These are phyloP conservation scores for Solenopsis invicta DNA, from an alignment of 1,140 invertebrate genomes.

Conservation along the genomic window DNA sequence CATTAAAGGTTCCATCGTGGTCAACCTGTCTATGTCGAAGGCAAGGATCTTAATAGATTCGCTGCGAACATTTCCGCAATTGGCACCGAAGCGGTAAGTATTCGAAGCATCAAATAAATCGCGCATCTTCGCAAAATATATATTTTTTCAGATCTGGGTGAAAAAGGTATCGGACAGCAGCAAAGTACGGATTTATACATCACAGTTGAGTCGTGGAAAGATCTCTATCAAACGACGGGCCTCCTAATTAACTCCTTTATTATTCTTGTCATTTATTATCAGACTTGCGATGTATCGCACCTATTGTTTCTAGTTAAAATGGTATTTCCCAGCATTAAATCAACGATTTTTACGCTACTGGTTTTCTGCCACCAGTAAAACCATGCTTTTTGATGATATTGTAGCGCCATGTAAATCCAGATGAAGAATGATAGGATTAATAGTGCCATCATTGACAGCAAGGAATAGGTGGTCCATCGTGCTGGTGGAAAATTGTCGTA, in stretches of 20 bases:
- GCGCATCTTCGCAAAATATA: constrained; percentile 28
- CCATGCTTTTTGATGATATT: constrained; percentile 86
- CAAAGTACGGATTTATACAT: constrained; percentile 94
- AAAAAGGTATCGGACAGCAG: constrained; percentile 93
- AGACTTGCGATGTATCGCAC: constrained; percentile 62
- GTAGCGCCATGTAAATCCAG: constrained; percentile 86
- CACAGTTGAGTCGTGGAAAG: constrained; percentile 95
- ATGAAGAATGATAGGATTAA: constrained; percentile 86
- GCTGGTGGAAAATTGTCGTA: constrained; percentile 85
- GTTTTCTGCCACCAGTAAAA: constrained; percentile 88
- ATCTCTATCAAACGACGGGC: constrained; percentile 95
- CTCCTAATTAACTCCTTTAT: constrained; percentile 84
- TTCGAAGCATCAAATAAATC: constrained; percentile 46
- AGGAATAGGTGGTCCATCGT: constrained; percentile 85
- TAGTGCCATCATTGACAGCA: constrained; percentile 85
- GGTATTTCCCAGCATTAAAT: constrained; percentile 43
- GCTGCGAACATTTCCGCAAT: constrained; percentile 96
- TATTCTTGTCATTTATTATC: constrained; percentile 9
- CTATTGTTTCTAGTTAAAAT: constrained; percentile 62
- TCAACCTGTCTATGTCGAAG: constrained; percentile 96
- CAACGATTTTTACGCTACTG: constrained; percentile 83
- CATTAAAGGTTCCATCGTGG: constrained; percentile 94
- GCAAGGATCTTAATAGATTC: constrained; percentile 93
- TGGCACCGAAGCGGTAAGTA: constrained; percentile 94
- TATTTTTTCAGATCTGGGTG: constrained; percentile 93